Evolutionary conservation across 2,888 invertebrate species (phyloP), one percentile per base, ranked within the genome.

Genomic region (Volucella bombylans): DNA sequence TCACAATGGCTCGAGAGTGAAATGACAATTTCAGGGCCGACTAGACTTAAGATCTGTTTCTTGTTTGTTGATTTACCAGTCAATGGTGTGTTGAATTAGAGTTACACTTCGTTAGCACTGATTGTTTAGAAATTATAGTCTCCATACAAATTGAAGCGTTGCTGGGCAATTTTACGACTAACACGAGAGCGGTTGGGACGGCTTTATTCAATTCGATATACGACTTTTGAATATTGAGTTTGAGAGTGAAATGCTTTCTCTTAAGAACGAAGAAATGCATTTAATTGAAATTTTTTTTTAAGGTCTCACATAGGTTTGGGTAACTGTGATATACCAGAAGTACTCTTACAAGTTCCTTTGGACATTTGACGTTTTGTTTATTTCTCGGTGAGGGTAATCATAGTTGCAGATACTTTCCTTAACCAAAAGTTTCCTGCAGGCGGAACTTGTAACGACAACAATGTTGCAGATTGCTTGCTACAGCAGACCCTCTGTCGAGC

Each of bases 21-120:
- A 55, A 31, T 49, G 41, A 61, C 39, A 45, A 77, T 68, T 68
- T 77, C 77, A 68, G 45, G 77, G 67, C 45, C 67, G 54, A 50
- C 14, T 52, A 14, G 61, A 9, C n/a, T 23, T 62, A 1, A n/a
- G 45, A 47, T 62, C 47, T 62, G 43, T 59, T 59, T 43, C 39
- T 59, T 59, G 49, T 64, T 43, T 49, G 38, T 47, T 49, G 31
- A 1, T 59, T 69, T 47, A 31, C 55, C 4, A 55, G 38, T 8
- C 49, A 49, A 47, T 18, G 18, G 55, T 57, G 49, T 69, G 55
- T 14, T 14, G 59, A 61, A 41, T 41, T 23, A 49, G 14, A 23
- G 69, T n/a, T 69, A 59, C 69, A 69, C 57, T 59, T 59, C 38
- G 59, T 61, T 59, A 50, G 39, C 41, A 61, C 15, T 50, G 1